phyloP scores from a whole-genome alignment of 2,113 vertebrate genomes.

The Carassius auratus region DNA sequence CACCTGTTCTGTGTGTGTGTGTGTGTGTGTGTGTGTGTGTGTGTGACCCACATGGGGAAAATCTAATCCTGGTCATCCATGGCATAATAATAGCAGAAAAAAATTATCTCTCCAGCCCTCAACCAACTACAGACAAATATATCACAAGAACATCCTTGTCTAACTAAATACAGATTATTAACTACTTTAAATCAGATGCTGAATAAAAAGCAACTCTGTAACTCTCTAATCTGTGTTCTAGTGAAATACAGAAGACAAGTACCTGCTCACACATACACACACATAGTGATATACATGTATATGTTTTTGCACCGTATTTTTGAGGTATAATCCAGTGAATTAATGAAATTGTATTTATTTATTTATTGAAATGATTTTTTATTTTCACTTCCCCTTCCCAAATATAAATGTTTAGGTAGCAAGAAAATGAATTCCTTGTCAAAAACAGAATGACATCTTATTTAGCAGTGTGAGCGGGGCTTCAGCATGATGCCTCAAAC shows the following conservation, averaged over 20 bases:
- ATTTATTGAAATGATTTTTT: not conserved
- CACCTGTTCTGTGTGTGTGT: slow-evolving; percentile 29
- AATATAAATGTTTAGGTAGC: not conserved
- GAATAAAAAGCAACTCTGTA: too few relatives aligned
- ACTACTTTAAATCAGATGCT: too few relatives aligned
- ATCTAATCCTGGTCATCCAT: slow-evolving; percentile 66
- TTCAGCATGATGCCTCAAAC: not conserved
- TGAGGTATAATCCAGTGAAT: too few relatives aligned
- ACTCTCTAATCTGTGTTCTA: too few relatives aligned
- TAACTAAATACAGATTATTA: too few relatives aligned
- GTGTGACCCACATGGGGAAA: slow-evolving; percentile 63
- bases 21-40: too few relatives aligned
- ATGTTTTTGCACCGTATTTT: too few relatives aligned
- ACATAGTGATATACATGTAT: too few relatives aligned
- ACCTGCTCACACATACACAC: too few relatives aligned
- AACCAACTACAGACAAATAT: slow-evolving; percentile 13
- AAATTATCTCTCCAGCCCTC: slow-evolving; percentile 43
- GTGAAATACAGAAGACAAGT: too few relatives aligned
- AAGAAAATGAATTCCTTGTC: not conserved
- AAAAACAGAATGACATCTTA: not conserved
- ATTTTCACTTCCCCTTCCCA: not conserved
- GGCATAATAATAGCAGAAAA: slow-evolving; percentile 60
- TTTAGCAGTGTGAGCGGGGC: not conserved
- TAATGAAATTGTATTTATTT: too few relatives aligned
- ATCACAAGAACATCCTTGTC: too few relatives aligned